phyloP scores from a whole-genome alignment of 64 coral and sea anemone species.

The Montipora efflorescens region DNA sequence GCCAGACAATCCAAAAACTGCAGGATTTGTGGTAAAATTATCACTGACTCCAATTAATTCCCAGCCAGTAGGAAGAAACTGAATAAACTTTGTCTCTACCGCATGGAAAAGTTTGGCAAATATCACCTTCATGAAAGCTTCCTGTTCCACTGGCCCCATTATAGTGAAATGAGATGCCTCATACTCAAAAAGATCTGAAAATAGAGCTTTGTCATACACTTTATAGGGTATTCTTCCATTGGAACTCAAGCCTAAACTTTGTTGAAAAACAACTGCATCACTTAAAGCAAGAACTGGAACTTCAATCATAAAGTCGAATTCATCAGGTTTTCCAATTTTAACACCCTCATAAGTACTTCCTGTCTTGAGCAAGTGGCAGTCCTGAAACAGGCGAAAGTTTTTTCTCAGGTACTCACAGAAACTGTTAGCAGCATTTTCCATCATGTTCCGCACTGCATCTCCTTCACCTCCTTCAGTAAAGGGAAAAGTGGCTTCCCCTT shows the following conservation, averaged over 20 bases:
- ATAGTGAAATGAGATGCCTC: constrained; percentile 6
- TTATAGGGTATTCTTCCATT: constrained; percentile 4
- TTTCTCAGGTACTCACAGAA: constrained; percentile 17
- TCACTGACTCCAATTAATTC: background rate
- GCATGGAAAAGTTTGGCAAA: background rate
- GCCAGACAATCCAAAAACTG: background rate
- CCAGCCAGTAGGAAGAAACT: background rate
- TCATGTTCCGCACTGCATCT: background rate
- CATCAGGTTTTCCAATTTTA: constrained; percentile 36
- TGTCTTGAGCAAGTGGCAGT: constrained; percentile 23
- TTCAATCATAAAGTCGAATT: constrained; percentile 43
- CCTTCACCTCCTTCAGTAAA: background rate
- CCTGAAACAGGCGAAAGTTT: background rate
- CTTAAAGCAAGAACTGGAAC: background rate
- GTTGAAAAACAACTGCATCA: constrained; percentile 10
- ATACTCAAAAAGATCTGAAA: constrained; percentile 1
- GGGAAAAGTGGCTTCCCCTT: background rate
- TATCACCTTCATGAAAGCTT: constrained; percentile 6
- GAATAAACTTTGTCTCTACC: background rate
- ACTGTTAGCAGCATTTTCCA: background rate
- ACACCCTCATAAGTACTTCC: constrained; percentile 24
- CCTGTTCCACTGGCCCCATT: background rate
- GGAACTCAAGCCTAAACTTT: background rate
- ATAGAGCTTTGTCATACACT: background rate
- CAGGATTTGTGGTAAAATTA: background rate